These are phyloP conservation scores for Drosophila buzzatii DNA, from an alignment of 2,888 invertebrate genomes.

Conservation along the genomic window DNA sequence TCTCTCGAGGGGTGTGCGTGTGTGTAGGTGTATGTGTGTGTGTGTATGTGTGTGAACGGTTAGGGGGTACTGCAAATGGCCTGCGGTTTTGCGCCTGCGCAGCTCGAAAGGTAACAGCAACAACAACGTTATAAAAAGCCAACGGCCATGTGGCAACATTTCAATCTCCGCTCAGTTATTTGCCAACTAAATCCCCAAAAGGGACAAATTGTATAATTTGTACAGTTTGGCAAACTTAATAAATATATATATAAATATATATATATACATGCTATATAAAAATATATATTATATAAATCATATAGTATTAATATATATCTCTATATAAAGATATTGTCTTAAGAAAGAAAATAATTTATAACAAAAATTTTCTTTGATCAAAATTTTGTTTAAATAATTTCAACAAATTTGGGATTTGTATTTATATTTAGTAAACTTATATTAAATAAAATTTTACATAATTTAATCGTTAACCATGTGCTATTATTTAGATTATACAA, in stretches of 20 bases:
- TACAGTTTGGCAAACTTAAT: slow-evolving; percentile 22
- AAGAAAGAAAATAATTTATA: too few species aligned
- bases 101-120: slow-evolving; percentile 35
- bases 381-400: too few species aligned
- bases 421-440: too few species aligned
- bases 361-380: too few species aligned
- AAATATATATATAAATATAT: slow-evolving; percentile 6
- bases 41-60: slow-evolving; percentile 37
- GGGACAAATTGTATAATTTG: slow-evolving; percentile 41
- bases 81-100: slow-evolving; percentile 75
- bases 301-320: too few species aligned
- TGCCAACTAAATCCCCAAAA: slow-evolving; percentile 43
- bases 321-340: too few species aligned
- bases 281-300: not conserved
- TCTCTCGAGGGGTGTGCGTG: slow-evolving; percentile 1
- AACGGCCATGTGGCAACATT: slow-evolving; percentile 52
- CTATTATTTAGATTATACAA: too few species aligned
- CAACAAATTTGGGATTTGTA: too few species aligned
- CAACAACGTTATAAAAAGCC: slow-evolving; percentile 24
- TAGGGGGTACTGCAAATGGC: slow-evolving; percentile 56
- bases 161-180: slow-evolving; percentile 58
- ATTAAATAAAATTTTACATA: too few species aligned
- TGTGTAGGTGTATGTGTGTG: slow-evolving; percentile 2
- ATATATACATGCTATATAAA: not conserved
- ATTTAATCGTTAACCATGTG: too few species aligned